These are phyloP conservation scores for Sycophila sp. DNA, from an alignment of 1,140 invertebrate species.

Conservation along the genomic window DNA sequence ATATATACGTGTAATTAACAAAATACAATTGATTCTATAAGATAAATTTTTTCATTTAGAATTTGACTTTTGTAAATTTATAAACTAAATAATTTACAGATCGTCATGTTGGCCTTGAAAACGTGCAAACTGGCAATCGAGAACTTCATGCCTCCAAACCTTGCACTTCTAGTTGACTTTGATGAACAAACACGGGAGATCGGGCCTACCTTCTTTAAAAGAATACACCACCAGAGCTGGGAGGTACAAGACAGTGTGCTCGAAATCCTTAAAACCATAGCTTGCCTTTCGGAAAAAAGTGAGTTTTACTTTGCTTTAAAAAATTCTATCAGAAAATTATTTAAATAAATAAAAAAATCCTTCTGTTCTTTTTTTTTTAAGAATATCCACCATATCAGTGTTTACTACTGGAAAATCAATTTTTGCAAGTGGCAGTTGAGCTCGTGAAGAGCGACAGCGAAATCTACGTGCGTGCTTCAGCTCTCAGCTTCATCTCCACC, in stretches of 20 bases:
- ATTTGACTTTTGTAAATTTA: too few species aligned
- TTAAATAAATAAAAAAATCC: too few species aligned
- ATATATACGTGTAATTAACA: too few species aligned
- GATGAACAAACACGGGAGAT: conserved; percentile 73
- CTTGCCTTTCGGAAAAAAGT: conserved; percentile 76
- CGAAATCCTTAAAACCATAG: conserved; percentile 76
- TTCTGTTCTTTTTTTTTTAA: conserved; percentile 54
- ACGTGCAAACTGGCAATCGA: conserved; percentile 75
- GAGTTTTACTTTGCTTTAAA: conserved; percentile 54
- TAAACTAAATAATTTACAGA: conserved; percentile 63
- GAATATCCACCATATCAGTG: conserved; percentile 83
- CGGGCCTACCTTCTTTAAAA: conserved; percentile 73
- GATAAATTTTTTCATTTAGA: too few species aligned
- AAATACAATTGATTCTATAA: too few species aligned
- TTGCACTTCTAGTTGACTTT: conserved; percentile 75
- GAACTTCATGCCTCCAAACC: conserved; percentile 79
- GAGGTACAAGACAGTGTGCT: conserved; percentile 79
- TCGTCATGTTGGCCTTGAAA: conserved; percentile 74
- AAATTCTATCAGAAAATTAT: too few species aligned
- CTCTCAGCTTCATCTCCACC: conserved; percentile 74
- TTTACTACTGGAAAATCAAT: conserved; percentile 73
- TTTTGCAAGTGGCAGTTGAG: conserved; percentile 72
- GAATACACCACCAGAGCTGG: conserved; percentile 78
- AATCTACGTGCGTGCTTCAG: conserved; percentile 78
- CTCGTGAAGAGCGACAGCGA: conserved; percentile 75